A percentile compares a stretch with the other conserved stretches of the same genome.
phyloP scores from a whole-genome alignment of 1,140 invertebrate species.

The Triops cancriformis region DNA sequence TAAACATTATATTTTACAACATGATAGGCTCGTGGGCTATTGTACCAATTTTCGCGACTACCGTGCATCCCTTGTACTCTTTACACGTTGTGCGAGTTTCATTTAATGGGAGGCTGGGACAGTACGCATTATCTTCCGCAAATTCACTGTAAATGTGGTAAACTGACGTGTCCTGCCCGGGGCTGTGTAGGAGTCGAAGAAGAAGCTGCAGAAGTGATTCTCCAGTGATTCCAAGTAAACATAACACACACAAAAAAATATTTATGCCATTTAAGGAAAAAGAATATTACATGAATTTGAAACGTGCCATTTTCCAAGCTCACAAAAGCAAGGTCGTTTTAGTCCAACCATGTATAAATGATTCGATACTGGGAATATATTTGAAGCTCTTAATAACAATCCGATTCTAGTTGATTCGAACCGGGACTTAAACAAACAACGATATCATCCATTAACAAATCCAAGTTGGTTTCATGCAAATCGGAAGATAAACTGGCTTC shows the following conservation, averaged over 20 bases:
- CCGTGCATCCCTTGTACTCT: constrained; percentile 79
- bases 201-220: neutral
- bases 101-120: constrained; percentile 88
- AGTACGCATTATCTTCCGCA: constrained; percentile 56
- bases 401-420: neutral
- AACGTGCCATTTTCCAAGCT: no score
- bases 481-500: constrained; percentile 20
- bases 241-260: neutral
- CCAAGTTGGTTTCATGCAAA: constrained; percentile 20
- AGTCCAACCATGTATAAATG: no score
- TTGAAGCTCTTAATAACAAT: constrained; percentile 1
- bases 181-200: neutral
- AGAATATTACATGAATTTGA: neutral
- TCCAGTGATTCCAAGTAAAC: neutral
- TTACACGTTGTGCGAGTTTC: constrained; percentile 72
- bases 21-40: constrained; percentile 66
- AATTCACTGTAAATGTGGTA: constrained; percentile 34
- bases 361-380: no score
- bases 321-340: no score
- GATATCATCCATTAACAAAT: constrained; percentile 20
- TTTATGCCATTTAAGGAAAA: neutral
- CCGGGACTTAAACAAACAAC: constrained; percentile 11
- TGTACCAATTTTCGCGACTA: constrained; percentile 78
- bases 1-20: neutral
- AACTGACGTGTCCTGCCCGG: neutral